Evolutionary conservation across 2,113 vertebrate genomes (phyloP).

Genomic region (Chinchilla lanigera): DNA sequence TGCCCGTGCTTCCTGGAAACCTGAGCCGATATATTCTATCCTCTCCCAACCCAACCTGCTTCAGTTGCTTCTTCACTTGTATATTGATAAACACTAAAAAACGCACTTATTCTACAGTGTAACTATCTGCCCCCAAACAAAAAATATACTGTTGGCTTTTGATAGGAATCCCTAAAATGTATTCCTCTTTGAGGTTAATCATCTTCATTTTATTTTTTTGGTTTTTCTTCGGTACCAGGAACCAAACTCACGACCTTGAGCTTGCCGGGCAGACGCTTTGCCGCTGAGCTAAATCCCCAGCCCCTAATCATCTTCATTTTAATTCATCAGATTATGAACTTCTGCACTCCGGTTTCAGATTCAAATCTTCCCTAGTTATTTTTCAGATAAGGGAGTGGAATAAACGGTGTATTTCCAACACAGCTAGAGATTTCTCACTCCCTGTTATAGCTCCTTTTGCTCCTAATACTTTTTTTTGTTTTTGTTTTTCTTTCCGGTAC

Average conservation of each 20-base stretch:
- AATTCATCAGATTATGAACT: background rate
- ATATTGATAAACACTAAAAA: background rate
- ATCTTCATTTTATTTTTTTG: too few species aligned
- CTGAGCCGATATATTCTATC: background rate
- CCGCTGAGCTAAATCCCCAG: too few species aligned
- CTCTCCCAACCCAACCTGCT: background rate
- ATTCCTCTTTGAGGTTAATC: background rate
- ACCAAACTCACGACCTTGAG: too few species aligned
- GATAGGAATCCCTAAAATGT: background rate
- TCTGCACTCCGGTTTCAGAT: background rate
- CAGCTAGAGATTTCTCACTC: background rate
- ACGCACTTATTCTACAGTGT: background rate
- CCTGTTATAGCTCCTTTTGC: background rate
- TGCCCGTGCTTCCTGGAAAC: background rate
- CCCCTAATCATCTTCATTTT: background rate
- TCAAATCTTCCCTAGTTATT: background rate
- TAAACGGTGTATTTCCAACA: background rate
- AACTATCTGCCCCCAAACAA: background rate
- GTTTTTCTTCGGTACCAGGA: too few species aligned
- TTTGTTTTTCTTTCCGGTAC: too few species aligned
- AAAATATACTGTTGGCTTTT: background rate
- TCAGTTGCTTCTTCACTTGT: background rate
- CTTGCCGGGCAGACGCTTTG: too few species aligned
- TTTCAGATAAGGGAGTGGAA: background rate
- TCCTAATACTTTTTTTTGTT: background rate